Conservation (phyloP, 2,113 vertebrate genomes). For the Triplophysa rosa region DNA sequence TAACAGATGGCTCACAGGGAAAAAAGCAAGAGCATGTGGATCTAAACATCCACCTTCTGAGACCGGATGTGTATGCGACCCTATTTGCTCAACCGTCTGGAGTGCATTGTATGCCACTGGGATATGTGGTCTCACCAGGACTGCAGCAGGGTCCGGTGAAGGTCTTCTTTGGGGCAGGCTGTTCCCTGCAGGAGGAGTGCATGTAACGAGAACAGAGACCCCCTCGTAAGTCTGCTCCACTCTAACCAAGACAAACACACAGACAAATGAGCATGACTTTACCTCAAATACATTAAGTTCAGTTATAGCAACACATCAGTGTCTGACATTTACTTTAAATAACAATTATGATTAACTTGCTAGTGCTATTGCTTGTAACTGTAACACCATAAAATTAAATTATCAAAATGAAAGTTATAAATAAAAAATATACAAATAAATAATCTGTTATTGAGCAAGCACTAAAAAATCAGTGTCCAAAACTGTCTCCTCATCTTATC, state of each 20-base stretch:
- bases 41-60: constrained; percentile 13
- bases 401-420: no score
- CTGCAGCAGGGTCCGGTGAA: neutral
- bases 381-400: no score
- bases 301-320: neutral
- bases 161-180: constrained; percentile 10
- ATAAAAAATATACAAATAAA: neutral
- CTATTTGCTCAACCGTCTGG: constrained; percentile 25
- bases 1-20: constrained; percentile 21
- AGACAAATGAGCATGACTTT: neutral
- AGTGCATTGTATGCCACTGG: constrained; percentile 11
- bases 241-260: constrained; percentile 6
- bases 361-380: neutral
- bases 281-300: neutral
- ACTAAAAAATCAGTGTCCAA: no score
- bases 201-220: neutral
- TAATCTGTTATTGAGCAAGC: neutral
- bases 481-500: no score
- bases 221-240: neutral
- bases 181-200: neutral
- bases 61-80: constrained; percentile 11
- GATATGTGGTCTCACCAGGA: constrained; percentile 34
- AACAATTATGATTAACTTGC: neutral
- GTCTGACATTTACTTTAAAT: neutral
- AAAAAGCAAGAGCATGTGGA: neutral